Conservation (phyloP, 1,140 invertebrate genomes). For the Phymorhynchus buccinoides region DNA sequence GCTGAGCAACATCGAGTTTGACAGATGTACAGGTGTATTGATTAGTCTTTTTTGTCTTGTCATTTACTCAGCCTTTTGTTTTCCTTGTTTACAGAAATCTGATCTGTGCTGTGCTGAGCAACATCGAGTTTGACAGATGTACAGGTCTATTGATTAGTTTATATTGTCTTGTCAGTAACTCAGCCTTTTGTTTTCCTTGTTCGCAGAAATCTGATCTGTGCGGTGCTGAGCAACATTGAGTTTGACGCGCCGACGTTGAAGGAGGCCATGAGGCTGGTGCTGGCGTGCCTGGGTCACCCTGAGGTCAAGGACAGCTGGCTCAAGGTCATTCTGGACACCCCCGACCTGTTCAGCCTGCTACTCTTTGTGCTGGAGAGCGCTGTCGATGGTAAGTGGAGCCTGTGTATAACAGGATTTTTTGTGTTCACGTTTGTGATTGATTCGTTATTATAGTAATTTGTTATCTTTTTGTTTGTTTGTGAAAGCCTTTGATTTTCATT, state of each 20-base stretch:
- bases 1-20: too few species aligned
- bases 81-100: slow-evolving; percentile 53
- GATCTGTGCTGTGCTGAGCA: slow-evolving; percentile 59
- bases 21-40: too few species aligned
- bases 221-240: slow-evolving; percentile 55
- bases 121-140: slow-evolving; percentile 48
- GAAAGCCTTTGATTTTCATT: too few species aligned
- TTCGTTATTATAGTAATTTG: too few species aligned
- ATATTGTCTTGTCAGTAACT: background rate
- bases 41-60: background rate
- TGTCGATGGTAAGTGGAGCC: background rate
- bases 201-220: slow-evolving; percentile 60
- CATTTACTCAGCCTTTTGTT: background rate
- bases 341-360: background rate
- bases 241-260: slow-evolving; percentile 64
- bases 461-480: too few species aligned
- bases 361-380: background rate
- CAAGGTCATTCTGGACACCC: background rate
- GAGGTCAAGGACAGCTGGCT: background rate
- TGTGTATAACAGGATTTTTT: too few species aligned
- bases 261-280: slow-evolving; percentile 62
- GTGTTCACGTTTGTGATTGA: too few species aligned
- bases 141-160: background rate
- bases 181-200: background rate
- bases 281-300: slow-evolving; percentile 55